phyloP scores from a whole-genome alignment of 2,797 vertebrate genomes.

The Lerista edwardsae region DNA sequence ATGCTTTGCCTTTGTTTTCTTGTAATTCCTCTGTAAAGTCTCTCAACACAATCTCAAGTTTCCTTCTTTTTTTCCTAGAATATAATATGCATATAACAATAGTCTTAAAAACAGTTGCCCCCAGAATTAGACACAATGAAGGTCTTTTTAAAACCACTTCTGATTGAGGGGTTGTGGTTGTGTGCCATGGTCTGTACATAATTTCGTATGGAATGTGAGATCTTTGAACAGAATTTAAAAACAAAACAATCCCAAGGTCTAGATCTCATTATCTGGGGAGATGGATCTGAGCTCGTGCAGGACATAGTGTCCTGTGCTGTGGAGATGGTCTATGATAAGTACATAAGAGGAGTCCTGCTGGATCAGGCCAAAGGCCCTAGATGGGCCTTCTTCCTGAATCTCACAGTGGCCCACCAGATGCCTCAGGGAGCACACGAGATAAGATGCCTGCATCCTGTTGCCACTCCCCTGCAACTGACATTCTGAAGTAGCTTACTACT shows the following conservation, averaged over 20 bases:
- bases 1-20: constrained; percentile 68
- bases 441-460: too few relatives aligned
- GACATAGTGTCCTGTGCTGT: background rate
- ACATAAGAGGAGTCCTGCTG: too few relatives aligned
- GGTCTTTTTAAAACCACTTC: background rate
- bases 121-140: background rate
- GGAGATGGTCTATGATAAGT: background rate
- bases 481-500: too few relatives aligned
- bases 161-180: background rate
- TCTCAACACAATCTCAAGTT: constrained; percentile 78
- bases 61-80: constrained; percentile 72
- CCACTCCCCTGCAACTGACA: too few relatives aligned
- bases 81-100: constrained; percentile 69
- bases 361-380: too few relatives aligned
- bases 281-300: background rate
- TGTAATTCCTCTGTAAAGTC: constrained; percentile 75
- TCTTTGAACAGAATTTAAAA: background rate
- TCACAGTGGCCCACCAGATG: too few relatives aligned
- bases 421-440: too few relatives aligned
- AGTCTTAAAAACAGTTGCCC: constrained; percentile 30
- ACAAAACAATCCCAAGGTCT: background rate
- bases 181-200: background rate
- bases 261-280: background rate
- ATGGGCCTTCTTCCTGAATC: too few relatives aligned
- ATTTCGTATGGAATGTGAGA: background rate